A percentile compares a stretch with the other conserved stretches of the same genome.
These are phyloP conservation scores for Anas georgica DNA, from an alignment of 2,797 vertebrate genomes.

Conservation along the genomic window DNA sequence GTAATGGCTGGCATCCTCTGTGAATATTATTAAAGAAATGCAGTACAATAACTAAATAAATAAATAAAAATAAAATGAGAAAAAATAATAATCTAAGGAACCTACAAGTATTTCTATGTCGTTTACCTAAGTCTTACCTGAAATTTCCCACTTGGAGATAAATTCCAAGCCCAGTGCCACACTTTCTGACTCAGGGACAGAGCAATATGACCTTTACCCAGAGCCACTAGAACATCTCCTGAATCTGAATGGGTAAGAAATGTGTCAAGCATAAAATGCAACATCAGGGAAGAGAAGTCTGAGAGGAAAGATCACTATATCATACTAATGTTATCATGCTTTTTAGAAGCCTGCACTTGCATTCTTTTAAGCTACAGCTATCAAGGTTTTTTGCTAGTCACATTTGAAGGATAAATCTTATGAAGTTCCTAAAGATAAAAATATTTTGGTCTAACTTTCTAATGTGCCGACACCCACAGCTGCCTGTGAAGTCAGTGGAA, in stretches of 20 bases:
- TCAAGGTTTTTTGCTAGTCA: not conserved
- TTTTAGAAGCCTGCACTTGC: not conserved
- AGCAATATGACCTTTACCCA: not conserved
- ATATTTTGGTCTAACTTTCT: not conserved
- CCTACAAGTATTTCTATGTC: not conserved
- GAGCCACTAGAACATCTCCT: not conserved
- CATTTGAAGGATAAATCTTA: not conserved
- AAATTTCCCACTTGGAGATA: not conserved
- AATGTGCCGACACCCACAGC: not conserved
- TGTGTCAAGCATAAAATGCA: not conserved
- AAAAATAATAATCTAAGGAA: not conserved
- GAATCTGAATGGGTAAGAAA: not conserved
- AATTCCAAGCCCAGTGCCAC: not conserved
- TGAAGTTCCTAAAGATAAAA: not conserved
- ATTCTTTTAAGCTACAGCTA: not conserved
- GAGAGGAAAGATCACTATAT: not conserved
- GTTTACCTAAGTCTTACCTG: not conserved
- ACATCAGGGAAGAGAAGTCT: not conserved
- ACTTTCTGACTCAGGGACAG: not conserved
- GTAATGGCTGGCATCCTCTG: not conserved
- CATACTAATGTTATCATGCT: not conserved
- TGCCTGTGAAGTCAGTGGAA: not conserved
- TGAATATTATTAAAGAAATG: not conserved
- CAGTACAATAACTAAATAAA: not conserved
- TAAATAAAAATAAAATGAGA: not conserved